Conservation (phyloP, 2,113 vertebrate genomes). For the Crotophaga sulcirostris region DNA sequence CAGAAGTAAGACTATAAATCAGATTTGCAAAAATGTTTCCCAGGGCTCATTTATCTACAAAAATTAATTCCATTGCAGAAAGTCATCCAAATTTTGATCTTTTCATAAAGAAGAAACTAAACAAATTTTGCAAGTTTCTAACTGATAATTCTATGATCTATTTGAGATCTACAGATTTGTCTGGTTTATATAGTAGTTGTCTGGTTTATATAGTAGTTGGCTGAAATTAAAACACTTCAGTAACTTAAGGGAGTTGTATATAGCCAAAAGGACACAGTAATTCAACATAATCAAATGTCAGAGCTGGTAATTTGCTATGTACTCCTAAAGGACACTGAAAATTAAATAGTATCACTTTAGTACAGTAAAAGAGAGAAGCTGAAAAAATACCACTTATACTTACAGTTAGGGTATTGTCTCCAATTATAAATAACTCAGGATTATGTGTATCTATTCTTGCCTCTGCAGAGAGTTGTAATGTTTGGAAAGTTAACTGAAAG, state of each 20-base stretch:
- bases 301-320: not conserved
- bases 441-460: slow-evolving; percentile 79
- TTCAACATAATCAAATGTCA: not conserved
- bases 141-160: not conserved
- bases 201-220: not conserved
- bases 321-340: not conserved
- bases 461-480: slow-evolving; percentile 74
- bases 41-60: not conserved
- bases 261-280: not conserved
- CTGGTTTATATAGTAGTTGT: not conserved
- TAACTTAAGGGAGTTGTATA: not conserved
- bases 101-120: not conserved
- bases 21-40: not conserved
- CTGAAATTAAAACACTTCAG: not conserved
- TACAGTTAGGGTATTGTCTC: slow-evolving; percentile 80
- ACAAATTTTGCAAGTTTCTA: not conserved
- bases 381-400: slow-evolving; percentile 23
- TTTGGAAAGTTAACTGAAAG: slow-evolving; percentile 84
- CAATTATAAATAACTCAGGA: slow-evolving; percentile 81
- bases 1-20: not conserved
- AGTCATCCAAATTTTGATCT: not conserved
- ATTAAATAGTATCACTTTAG: not conserved
- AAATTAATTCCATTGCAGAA: not conserved
- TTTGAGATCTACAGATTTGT: not conserved
- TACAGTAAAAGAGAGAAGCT: not conserved